Evolutionary conservation across 2,888 invertebrate genomes (phyloP).

Genomic region (Latheticus oryzae): DNA sequence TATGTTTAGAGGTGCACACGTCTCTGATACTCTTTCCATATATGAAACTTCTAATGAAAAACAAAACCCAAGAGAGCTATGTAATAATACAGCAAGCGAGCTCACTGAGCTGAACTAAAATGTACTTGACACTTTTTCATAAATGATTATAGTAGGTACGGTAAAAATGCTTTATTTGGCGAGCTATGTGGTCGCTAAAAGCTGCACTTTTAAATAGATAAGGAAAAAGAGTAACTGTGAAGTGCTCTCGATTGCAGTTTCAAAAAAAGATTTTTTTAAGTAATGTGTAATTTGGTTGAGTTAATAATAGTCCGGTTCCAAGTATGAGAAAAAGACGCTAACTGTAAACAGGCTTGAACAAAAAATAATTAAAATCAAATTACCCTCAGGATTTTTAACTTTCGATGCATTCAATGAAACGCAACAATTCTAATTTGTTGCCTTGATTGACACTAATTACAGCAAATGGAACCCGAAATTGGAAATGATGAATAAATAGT

Average conservation of each 20-base stretch:
- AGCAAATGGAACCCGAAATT: constrained; percentile 19
- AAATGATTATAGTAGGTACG: no score
- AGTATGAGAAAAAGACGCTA: no score
- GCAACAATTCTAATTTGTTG: constrained; percentile 6
- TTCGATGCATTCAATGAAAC: no score
- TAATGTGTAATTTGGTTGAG: no score
- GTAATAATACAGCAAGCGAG: constrained; percentile 13
- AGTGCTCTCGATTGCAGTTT: no score
- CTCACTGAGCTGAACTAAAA: constrained; percentile 20
- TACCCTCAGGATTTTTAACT: no score
- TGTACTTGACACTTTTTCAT: constrained; percentile 24
- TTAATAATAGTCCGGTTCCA: no score
- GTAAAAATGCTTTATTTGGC: constrained; percentile 2
- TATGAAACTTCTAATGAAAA: constrained; percentile 40
- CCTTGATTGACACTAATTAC: constrained; percentile 21
- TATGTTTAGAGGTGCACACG: constrained; percentile 43
- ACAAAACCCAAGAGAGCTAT: constrained; percentile 32
- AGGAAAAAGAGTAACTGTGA: no score
- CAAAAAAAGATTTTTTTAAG: no score
- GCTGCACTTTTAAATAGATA: constrained; percentile 8
- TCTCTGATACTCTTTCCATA: constrained; percentile 46
- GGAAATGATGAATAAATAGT: constrained; percentile 30
- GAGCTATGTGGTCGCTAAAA: no score
- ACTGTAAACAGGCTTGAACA: no score
- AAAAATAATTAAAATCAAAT: no score